Evolutionary conservation across 2,888 invertebrate species (phyloP).

Genomic region (Leucophenga montana): DNA sequence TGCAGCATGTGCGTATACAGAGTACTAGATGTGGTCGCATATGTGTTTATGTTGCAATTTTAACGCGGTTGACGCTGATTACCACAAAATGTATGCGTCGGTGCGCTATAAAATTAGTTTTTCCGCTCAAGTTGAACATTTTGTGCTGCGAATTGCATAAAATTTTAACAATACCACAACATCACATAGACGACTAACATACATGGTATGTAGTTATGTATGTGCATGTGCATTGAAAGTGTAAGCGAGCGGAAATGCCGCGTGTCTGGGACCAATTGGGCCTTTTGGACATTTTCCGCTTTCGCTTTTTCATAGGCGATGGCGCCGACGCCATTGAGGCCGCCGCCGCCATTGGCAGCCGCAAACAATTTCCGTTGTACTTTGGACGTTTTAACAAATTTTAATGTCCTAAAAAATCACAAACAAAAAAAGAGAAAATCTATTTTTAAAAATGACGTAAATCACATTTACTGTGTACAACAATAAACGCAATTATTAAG

Average conservation of each 20-base stretch:
- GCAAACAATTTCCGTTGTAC: conserved; percentile 13
- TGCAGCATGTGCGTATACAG: background rate
- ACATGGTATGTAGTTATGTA: background rate
- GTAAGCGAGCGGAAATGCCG: conserved; percentile 4
- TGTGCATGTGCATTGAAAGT: background rate
- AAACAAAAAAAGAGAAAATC: conserved; percentile 38
- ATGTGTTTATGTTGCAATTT: conserved; percentile 55
- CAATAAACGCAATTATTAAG: background rate
- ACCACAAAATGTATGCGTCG: background rate
- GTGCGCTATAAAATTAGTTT: conserved; percentile 42
- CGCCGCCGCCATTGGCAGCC: background rate
- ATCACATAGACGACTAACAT: background rate
- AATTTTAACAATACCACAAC: conserved; percentile 24
- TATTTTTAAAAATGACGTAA: conserved; percentile 7
- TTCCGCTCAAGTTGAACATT: conserved; percentile 44
- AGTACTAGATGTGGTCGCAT: conserved; percentile 37
- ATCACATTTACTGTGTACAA: background rate
- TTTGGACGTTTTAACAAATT: background rate
- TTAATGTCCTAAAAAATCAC: background rate
- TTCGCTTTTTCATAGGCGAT: background rate
- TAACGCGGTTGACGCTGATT: conserved; percentile 31
- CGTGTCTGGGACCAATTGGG: background rate
- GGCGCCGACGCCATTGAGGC: no score
- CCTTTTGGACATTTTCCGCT: background rate
- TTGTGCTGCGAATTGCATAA: conserved; percentile 39